Evolutionary conservation across 2,888 invertebrate species (phyloP).

Genomic region (Gibbula magus): DNA sequence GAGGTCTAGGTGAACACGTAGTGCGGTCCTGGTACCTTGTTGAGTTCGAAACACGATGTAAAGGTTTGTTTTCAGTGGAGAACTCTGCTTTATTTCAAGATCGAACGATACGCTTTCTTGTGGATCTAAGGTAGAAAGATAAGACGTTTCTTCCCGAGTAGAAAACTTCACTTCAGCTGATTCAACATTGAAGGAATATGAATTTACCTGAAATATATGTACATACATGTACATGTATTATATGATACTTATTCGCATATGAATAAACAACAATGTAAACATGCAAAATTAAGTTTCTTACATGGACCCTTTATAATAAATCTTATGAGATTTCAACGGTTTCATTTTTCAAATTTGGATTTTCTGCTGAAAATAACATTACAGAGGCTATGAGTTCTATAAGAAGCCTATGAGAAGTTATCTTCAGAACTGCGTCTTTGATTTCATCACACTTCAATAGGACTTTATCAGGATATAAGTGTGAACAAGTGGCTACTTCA

Average conservation of each 20-base stretch:
- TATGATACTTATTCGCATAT: not conserved
- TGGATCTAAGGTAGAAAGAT: not conserved
- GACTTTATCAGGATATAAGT: too few relatives aligned
- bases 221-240: not conserved
- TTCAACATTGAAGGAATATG: not conserved
- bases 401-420: too few relatives aligned
- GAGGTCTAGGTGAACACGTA: not conserved
- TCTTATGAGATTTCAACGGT: too few relatives aligned
- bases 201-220: not conserved
- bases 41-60: not conserved
- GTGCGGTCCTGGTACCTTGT: not conserved
- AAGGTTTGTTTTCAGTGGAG: not conserved
- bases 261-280: not conserved
- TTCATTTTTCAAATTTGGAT: too few relatives aligned
- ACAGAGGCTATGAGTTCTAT: too few relatives aligned
- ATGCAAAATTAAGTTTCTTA: too few relatives aligned
- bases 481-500: too few relatives aligned
- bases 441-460: too few relatives aligned
- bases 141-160: not conserved
- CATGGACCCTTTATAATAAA: too few relatives aligned
- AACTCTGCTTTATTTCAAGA: not conserved
- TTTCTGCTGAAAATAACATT: too few relatives aligned
- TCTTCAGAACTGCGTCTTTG: too few relatives aligned
- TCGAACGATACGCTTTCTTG: not conserved
- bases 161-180: not conserved